Base-by-base conservation (phyloP, 2,888 invertebrate genomes). In the Yponomeuta plumbellus region DNA sequence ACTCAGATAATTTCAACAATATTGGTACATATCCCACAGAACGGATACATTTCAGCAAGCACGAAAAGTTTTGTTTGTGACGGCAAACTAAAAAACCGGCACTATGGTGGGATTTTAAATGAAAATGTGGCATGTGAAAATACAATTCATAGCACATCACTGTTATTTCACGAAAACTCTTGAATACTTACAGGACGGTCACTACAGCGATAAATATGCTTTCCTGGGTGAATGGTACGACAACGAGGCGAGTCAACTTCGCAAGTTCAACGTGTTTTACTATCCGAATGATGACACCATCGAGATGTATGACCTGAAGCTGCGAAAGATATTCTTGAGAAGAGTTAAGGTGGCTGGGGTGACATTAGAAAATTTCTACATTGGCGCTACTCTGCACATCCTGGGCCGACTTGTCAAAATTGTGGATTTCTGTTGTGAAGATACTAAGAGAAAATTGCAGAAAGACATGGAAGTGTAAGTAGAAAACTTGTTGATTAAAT, bases 201-300 rank as follows among this genome's bases (percentile, higher is more conserved):
- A 92, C 61, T 93, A 91, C 74, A 86, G 75, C 67, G 92, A 93
- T 67, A 92, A 92, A 79, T 88, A 92, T 72, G 84, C 92, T 6
- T 96, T 96, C 83, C 82, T 94, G 68, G 96, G 95, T 2, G 97
- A 97, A 88, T 98, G 97, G 97, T 97, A 94, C 78, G 98, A 98
- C 80, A 93, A 94, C 72, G 94, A 95, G 75, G 94, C 96, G 0
- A 94, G 94, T 58, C 92, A 95, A 20, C 85, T 94, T 23, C 94
- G 96, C 74, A 94, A 94, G 70, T 97, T 96, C 81, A 92, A 94
- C 75, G 85, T 98, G 64, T 94, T 94, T 74, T 98, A 93, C 80
- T 97, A 94, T 81, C 94, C 95, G 2, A 91, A 89, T 64, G 97
- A 97, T 80, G 93, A 94, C 73, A 94, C 96, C 0, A 84, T 97